Conservation (phyloP, 2,797 vertebrate genomes). For the Molossus molossus region DNA sequence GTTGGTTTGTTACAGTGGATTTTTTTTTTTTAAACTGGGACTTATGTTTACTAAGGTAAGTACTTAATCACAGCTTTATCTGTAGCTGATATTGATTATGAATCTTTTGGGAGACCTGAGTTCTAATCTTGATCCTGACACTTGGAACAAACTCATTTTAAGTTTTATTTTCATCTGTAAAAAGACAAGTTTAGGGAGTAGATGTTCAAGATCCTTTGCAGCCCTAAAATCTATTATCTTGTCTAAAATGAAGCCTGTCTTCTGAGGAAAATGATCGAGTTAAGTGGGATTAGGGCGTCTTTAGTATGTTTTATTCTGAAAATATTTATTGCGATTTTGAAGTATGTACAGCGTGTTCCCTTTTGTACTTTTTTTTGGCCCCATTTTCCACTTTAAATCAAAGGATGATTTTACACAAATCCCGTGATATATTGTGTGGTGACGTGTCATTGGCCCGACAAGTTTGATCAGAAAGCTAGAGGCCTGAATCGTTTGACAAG, state of each 20-base stretch:
- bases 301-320: conserved; percentile 56
- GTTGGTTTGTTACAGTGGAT: conserved; percentile 19
- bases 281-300: conserved; percentile 42
- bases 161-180: conserved; percentile 30
- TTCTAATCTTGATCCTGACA: background rate
- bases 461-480: conserved; percentile 60
- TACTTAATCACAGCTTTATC: background rate
- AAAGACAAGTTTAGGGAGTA: conserved; percentile 11
- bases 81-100: background rate
- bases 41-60: conserved; percentile 21
- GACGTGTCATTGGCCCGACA: conserved; percentile 60
- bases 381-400: conserved; percentile 52
- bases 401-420: conserved; percentile 63
- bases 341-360: conserved; percentile 35
- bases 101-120: conserved; percentile 8
- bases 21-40: conserved; percentile 12
- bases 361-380: conserved; percentile 66
- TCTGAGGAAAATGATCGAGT: background rate
- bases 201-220: background rate
- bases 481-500: conserved; percentile 48
- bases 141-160: conserved; percentile 34
- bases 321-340: conserved; percentile 61
- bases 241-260: background rate
- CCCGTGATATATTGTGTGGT: conserved; percentile 49
- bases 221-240: background rate